phyloP scores from a whole-genome alignment of 2,888 invertebrate species.

The Ernsta delagoae region DNA sequence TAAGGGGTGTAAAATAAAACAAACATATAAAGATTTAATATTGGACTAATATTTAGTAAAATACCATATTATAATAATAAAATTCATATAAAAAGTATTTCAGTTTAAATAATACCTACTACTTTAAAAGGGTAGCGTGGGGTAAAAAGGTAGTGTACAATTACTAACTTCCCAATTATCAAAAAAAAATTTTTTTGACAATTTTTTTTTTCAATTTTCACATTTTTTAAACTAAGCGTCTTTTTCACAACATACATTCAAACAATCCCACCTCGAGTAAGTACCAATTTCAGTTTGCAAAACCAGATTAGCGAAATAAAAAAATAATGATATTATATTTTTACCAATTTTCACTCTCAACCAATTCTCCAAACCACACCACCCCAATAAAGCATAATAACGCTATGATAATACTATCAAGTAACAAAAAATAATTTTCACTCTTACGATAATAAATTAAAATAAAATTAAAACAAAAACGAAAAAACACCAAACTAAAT shows the following conservation, averaged over 20 bases:
- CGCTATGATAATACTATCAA: constrained; percentile 62
- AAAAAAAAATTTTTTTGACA: neutral
- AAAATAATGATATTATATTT: too few relatives aligned
- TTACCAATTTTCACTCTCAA: neutral
- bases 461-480: constrained; percentile 41
- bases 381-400: constrained; percentile 56
- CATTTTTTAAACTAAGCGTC: neutral
- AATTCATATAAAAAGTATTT: constrained; percentile 84
- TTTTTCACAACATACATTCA: neutral
- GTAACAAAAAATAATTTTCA: constrained; percentile 62
- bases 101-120: constrained; percentile 78
- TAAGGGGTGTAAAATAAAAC: constrained; percentile 71
- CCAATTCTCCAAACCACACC: constrained; percentile 23
- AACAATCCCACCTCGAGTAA: neutral
- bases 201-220: neutral
- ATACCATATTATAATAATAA: constrained; percentile 83
- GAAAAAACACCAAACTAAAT: constrained; percentile 61
- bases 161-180: constrained; percentile 1
- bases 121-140: constrained; percentile 47
- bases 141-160: constrained; percentile 8
- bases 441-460: constrained; percentile 47
- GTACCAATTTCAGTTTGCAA: neutral
- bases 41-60: constrained; percentile 84
- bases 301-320: neutral
- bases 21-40: constrained; percentile 77